Evolutionary conservation across 2,797 vertebrate genomes (phyloP).

Genomic region (Lophius americanus): DNA sequence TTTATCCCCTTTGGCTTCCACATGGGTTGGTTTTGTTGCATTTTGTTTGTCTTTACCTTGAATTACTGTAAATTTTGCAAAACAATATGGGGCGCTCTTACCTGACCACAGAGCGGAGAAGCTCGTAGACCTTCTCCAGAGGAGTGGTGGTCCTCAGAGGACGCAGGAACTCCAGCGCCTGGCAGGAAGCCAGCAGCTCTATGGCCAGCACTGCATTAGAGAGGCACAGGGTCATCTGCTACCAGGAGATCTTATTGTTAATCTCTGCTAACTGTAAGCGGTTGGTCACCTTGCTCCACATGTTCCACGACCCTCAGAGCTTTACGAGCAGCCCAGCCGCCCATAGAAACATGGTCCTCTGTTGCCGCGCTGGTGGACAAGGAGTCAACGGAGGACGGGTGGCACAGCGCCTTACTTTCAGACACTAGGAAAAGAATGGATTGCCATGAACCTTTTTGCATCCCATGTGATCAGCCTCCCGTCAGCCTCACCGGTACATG

Average conservation of each 20-base stretch:
- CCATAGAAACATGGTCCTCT: conserved; percentile 61
- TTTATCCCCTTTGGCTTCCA: too few species aligned
- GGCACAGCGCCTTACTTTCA: conserved; percentile 51
- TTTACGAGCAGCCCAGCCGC: conserved; percentile 57
- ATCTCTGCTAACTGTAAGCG: not conserved
- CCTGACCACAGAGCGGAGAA: conserved; percentile 47
- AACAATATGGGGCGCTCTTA: not conserved
- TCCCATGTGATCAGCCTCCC: too few species aligned
- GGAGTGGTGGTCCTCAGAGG: conserved; percentile 52
- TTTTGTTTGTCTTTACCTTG: too few species aligned
- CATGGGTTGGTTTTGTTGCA: too few species aligned
- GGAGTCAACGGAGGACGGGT: conserved; percentile 57
- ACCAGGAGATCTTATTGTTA: too few species aligned
- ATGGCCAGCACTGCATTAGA: conserved; percentile 50
- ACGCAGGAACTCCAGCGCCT: conserved; percentile 53
- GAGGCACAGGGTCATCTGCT: not conserved
- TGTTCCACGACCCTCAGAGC: conserved; percentile 54
- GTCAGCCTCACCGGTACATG: too few species aligned
- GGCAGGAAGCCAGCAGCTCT: conserved; percentile 53
- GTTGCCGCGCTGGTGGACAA: conserved; percentile 57
- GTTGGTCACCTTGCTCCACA: conserved; percentile 46
- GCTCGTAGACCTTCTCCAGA: conserved; percentile 49
- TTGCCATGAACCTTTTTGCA: too few species aligned
- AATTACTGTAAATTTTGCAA: too few species aligned
- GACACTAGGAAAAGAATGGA: conserved; percentile 27